Evolutionary conservation across 1,140 invertebrate species (phyloP), one percentile per base, ranked within the genome.

Genomic region (Brachionus paranguensis): DNA sequence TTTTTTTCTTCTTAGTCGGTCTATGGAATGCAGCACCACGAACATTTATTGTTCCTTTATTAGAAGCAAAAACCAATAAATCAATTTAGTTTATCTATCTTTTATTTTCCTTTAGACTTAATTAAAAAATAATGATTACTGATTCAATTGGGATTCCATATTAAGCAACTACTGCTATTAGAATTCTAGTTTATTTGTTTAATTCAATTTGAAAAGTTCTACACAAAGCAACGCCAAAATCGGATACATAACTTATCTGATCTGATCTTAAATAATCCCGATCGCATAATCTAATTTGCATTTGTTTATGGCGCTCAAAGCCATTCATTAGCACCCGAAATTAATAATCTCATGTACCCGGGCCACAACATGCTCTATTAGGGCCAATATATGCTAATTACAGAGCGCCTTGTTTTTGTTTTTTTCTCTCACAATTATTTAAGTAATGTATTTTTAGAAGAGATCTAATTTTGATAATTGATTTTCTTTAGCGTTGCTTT

Each of bases 121-220:
- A 60, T 60, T 60, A 60, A 60, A 60, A 60, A 60, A 60, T 60
- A 60, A 60, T 60, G 53, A 60, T 60, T 60, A 60, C 53, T 60
- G 53, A 60, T 60, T 60, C 53, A 60, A 60, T 60, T 27, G 53
- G 53, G 53, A 60, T 60, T 60, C 53, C 53, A 60, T 60, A 60
- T 60, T 60, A 60, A 60, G 53, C 53, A 60, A 60, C 53, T 60
- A 60, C 53, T 60, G 53, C 53, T 60, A 60, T 60, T 60, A 60
- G 20, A 60, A 24, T 60, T 60, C 53, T 60, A 20, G 53, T 60
- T 60, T 60, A 60, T 60, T 60, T 60, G 53, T 60, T 60, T 60
- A 60, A 60, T 60, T 60, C 53, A 60, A 60, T 60, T 60, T 60
- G 53, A 60, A 60, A 60, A 60, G 53, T 60, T 60, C 53, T 60